Evolutionary conservation across 1,140 invertebrate genomes (phyloP).

Genomic region (Heliconius nattereri): DNA sequence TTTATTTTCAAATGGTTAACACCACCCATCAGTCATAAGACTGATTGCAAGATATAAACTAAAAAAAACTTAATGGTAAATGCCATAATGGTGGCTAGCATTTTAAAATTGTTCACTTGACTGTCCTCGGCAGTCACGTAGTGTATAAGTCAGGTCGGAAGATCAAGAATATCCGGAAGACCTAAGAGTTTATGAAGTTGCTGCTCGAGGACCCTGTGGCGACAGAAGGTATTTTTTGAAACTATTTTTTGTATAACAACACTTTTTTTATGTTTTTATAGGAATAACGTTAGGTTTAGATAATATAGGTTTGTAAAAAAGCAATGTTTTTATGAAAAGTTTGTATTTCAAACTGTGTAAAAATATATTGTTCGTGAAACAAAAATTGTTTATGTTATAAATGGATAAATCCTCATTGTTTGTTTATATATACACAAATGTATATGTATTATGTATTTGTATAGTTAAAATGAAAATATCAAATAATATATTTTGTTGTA

Average conservation of each 20-base stretch:
- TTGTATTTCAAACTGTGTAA: background rate
- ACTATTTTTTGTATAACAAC: slow-evolving; percentile 76
- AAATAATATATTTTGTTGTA: slow-evolving; percentile 17
- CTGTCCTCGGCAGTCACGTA: slow-evolving; percentile 80
- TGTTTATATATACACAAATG: background rate
- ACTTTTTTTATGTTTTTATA: slow-evolving; percentile 52
- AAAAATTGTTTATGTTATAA: slow-evolving; percentile 15
- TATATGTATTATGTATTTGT: slow-evolving; percentile 4
- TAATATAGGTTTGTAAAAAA: slow-evolving; percentile 26
- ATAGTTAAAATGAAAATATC: slow-evolving; percentile 15
- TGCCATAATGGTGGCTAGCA: slow-evolving; percentile 71
- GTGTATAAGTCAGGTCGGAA: slow-evolving; percentile 82
- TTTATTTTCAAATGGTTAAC: slow-evolving; percentile 32
- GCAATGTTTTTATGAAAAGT: background rate
- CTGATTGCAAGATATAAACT: too few species aligned
- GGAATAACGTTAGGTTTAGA: slow-evolving; percentile 19
- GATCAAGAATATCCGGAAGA: slow-evolving; percentile 73
- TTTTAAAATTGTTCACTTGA: slow-evolving; percentile 81
- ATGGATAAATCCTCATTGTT: background rate
- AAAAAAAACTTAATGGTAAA: slow-evolving; percentile 48
- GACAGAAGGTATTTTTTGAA: slow-evolving; percentile 80
- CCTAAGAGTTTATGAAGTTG: slow-evolving; percentile 75
- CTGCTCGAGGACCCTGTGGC: slow-evolving; percentile 75
- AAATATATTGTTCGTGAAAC: background rate
- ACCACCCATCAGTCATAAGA: too few species aligned